phyloP scores from a whole-genome alignment of 2,888 invertebrate genomes.

The Erebia ligea region DNA sequence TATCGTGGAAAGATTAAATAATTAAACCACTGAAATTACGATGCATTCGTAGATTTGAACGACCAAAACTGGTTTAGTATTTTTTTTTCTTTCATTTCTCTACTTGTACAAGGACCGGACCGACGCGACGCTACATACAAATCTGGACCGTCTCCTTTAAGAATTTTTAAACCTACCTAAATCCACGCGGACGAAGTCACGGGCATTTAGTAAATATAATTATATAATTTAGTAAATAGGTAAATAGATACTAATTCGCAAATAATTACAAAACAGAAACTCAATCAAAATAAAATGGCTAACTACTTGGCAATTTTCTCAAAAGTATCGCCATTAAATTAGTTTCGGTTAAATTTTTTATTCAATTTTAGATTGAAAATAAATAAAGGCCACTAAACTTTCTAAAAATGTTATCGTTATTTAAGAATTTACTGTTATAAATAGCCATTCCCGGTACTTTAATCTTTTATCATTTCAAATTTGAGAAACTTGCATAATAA shows the following conservation, averaged over 20 bases:
- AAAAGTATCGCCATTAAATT: constrained; percentile 35
- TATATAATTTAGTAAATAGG: background rate
- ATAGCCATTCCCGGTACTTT: constrained; percentile 34
- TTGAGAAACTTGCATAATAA: constrained; percentile 56
- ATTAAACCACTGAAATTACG: no score
- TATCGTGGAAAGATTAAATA: no score
- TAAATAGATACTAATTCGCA: constrained; percentile 4
- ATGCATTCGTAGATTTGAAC: no score
- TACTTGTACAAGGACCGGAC: no score
- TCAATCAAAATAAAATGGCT: constrained; percentile 39
- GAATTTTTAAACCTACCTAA: no score
- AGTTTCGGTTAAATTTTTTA: constrained; percentile 28
- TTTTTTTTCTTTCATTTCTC: no score
- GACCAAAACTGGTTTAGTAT: no score
- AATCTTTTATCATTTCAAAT: constrained; percentile 53
- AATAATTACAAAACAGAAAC: constrained; percentile 34
- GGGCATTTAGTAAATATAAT: no score
- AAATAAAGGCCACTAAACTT: constrained; percentile 37
- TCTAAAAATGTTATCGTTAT: constrained; percentile 34
- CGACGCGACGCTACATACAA: no score
- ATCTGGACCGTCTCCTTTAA: no score
- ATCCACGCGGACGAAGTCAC: no score
- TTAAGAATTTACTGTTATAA: constrained; percentile 31
- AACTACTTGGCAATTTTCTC: constrained; percentile 18
- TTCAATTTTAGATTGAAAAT: constrained; percentile 38